Conservation (phyloP, 2,888 invertebrate species). For the Ophion slaviceki region DNA sequence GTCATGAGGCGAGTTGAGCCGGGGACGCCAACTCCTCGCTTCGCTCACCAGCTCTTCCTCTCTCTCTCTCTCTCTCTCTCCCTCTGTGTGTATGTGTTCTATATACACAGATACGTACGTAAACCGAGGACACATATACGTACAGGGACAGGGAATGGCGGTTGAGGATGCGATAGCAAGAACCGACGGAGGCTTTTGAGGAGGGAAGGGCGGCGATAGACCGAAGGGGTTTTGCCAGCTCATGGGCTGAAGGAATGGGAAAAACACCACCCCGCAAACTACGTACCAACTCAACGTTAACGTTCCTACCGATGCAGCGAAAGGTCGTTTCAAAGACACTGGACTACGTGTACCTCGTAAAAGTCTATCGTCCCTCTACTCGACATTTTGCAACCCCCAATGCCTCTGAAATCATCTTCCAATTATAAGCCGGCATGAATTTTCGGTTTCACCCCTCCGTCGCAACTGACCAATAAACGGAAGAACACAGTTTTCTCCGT, state of each 20-base stretch:
- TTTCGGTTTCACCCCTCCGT: too few species aligned
- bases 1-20: conserved; percentile 81
- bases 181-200: conserved; percentile 54
- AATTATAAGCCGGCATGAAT: too few species aligned
- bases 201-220: conserved; percentile 62
- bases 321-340: too few species aligned
- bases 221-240: conserved; percentile 66
- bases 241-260: conserved; percentile 37
- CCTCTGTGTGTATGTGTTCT: conserved; percentile 1
- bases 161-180: conserved; percentile 52
- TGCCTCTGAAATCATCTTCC: too few species aligned
- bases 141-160: conserved; percentile 3
- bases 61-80: conserved; percentile 18
- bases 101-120: neutral
- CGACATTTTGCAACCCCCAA: neutral
- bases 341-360: too few species aligned
- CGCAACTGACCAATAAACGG: too few species aligned
- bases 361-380: too few species aligned
- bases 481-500: too few species aligned
- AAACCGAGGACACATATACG: too few species aligned
- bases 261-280: conserved; percentile 39
- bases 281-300: conserved; percentile 65
- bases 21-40: conserved; percentile 82
- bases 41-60: conserved; percentile 68
- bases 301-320: too few species aligned